Evolutionary conservation across 2,113 vertebrate species (phyloP).

Genomic region (Hemiprocne comata): DNA sequence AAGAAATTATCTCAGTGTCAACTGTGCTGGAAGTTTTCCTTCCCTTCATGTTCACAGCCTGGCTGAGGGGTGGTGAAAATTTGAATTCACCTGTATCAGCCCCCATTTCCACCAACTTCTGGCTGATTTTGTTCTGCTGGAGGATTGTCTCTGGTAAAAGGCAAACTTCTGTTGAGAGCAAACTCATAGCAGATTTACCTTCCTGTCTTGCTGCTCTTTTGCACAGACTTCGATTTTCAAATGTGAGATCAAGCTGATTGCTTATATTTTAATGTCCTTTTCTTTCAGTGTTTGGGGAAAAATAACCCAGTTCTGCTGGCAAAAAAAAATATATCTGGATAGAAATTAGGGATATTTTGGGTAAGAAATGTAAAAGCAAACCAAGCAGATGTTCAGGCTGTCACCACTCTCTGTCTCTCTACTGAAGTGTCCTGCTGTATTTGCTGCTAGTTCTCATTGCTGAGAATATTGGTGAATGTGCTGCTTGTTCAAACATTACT

Average conservation of each 20-base stretch:
- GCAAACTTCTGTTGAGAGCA: not conserved
- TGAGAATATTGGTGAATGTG: not conserved
- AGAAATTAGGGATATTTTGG: not conserved
- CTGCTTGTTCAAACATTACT: not conserved
- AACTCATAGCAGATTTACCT: not conserved
- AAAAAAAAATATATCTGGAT: not conserved
- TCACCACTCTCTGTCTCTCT: not conserved
- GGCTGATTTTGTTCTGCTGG: not conserved
- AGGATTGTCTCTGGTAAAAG: accelerated
- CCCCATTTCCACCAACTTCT: accelerated
- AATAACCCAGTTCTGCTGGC: not conserved
- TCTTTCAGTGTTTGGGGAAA: not conserved
- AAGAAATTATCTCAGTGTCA: not conserved
- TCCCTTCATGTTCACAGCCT: not conserved
- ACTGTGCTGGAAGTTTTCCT: not conserved
- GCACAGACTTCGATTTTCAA: not conserved
- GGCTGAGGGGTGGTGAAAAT: not conserved
- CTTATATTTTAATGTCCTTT: not conserved
- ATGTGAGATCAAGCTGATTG: not conserved
- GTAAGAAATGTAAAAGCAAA: not conserved
- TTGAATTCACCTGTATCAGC: not conserved
- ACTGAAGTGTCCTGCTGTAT: not conserved
- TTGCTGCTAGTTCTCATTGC: not conserved
- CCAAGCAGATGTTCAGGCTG: not conserved
- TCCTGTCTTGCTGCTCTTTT: not conserved